These are phyloP conservation scores for Marasmarcha lunaedactyla DNA, from an alignment of 2,888 invertebrate species.

Conservation along the genomic window DNA sequence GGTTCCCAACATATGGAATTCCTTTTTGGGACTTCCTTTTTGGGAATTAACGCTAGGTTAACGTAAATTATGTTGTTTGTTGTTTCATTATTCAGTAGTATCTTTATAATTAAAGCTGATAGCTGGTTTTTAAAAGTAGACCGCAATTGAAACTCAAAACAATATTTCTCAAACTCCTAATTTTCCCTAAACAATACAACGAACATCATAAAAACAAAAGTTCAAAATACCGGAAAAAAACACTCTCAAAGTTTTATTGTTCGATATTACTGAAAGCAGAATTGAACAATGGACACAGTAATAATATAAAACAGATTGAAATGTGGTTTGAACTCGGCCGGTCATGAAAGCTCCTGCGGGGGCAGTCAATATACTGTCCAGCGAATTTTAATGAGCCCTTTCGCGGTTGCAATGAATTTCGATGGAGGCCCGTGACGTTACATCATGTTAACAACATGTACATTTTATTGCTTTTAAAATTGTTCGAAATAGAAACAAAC, in stretches of 20 bases:
- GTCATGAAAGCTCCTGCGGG: conserved; percentile 45
- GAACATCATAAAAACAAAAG: not conserved
- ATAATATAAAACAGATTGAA: conserved; percentile 51
- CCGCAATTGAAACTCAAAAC: no score
- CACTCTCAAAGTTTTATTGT: not conserved
- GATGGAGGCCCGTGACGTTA: conserved; percentile 27
- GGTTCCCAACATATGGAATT: no score
- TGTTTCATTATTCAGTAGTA: no score
- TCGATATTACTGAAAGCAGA: not conserved
- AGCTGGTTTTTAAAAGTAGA: no score
- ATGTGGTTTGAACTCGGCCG: conserved; percentile 45
- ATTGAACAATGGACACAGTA: conserved; percentile 20
- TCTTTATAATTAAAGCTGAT: no score
- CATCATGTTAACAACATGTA: conserved; percentile 24
- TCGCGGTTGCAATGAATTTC: conserved; percentile 45
- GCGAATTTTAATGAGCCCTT: conserved; percentile 61
- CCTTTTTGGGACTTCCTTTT: no score
- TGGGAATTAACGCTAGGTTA: no score
- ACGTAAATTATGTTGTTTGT: no score
- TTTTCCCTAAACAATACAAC: not conserved
- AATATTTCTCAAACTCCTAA: no score
- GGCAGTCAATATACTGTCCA: conserved; percentile 43
- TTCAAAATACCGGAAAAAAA: not conserved
- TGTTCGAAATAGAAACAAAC: no score
- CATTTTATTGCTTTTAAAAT: conserved; percentile 5